A percentile compares a stretch with the other conserved stretches of the same genome.
Conservation (phyloP, 2,888 invertebrate species). For the Beris morrisii region DNA sequence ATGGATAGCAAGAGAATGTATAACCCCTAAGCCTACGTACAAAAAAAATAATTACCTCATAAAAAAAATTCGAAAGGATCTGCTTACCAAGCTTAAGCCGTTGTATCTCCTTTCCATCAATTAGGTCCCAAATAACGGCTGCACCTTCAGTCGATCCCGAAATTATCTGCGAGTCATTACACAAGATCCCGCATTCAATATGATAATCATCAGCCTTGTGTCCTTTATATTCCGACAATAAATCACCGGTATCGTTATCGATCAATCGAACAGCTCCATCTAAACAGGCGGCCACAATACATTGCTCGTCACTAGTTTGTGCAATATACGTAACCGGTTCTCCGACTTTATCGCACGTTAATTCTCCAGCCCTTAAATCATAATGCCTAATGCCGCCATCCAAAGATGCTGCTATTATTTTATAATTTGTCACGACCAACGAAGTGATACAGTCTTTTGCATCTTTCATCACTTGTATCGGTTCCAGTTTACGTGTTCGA, state of each 20-base stretch:
- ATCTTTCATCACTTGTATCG: conserved; percentile 82
- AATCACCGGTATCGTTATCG: conserved; percentile 83
- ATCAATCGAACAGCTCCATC: conserved; percentile 82
- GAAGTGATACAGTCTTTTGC: conserved; percentile 90
- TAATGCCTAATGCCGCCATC: conserved; percentile 87
- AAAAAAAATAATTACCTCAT: neutral
- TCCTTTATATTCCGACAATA: conserved; percentile 78
- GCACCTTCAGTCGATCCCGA: conserved; percentile 86
- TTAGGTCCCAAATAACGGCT: conserved; percentile 75
- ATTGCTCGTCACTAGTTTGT: conserved; percentile 91
- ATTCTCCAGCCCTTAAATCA: conserved; percentile 84
- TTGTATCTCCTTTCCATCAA: conserved; percentile 67
- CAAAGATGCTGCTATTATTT: conserved; percentile 86
- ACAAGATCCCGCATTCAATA: conserved; percentile 83
- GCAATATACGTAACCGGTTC: conserved; percentile 80
- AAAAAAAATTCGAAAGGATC: neutral
- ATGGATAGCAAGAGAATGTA: conserved; percentile 81
- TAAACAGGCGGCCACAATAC: conserved; percentile 81
- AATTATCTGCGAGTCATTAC: conserved; percentile 81
- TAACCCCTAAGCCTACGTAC: conserved; percentile 61
- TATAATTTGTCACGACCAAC: conserved; percentile 80
- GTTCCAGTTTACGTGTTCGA: conserved; percentile 67
- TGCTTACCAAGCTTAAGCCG: conserved; percentile 49
- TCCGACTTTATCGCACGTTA: conserved; percentile 82
- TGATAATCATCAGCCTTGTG: conserved; percentile 81